Base-by-base conservation (phyloP, 2,797 vertebrate species). In the Amniataba percoides region DNA sequence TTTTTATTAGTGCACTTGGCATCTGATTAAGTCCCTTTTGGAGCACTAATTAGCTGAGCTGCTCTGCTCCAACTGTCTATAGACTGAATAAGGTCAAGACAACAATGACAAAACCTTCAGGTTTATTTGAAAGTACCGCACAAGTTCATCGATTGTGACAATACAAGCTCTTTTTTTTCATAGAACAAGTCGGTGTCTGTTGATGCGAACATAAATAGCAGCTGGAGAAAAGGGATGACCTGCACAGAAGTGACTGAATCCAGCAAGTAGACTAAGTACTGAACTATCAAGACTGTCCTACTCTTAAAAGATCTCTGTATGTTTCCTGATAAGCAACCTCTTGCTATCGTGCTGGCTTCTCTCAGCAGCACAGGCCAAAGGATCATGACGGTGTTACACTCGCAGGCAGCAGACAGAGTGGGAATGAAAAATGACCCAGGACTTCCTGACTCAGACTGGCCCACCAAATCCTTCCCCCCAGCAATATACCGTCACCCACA, bases 1-100 rank as follows among this genome's bases (percentile, higher is more conserved):
- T 90, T 93, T 90, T 94, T 90, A 93, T 93, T 92, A 92, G 91
- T 87, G 82, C 84, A 83, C 91, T 94, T 90, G 89, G 87, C 82
- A 88, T 94, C 85, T 89, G 88, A 91, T 94, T 91, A 94, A 89
- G 84, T 90, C 87, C 84, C 83, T 83, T 90, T 91, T 89, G 82
- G 74, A 70, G 81, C 49, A 75, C 84, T 89, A 93, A 93, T 93
- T 93, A 91, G 90, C 90, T 75, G 76, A 84, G 88, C 70, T 77
- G 81, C 88, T 88, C 81, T 86, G 88, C 79, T 90, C 51, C 55
- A 0, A 65, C 76, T 77, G 81, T 68, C 78, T 87, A 61, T 74
- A 73, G 71, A 43, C 74, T 25, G 23, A 90, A 89, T 86, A 89
- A 91, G 88, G 90, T 92, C 87, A 91, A 74, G 60, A 86, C 84